Base-by-base conservation (phyloP, 2,888 invertebrate genomes). In the Microplitis manilae region DNA sequence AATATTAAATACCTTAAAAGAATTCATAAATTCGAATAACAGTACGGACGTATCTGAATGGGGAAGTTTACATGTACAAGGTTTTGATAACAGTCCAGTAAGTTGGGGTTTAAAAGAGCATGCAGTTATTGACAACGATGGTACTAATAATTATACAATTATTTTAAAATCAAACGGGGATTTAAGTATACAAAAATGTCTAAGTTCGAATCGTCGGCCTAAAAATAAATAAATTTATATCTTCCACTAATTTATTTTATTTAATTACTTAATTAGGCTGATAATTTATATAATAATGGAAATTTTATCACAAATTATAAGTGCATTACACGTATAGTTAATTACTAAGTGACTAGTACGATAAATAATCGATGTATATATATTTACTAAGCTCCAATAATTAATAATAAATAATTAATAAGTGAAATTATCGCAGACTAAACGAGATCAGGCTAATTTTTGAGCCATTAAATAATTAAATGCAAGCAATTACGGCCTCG, bases 71-170 rank as follows among this genome's bases (percentile, higher is more conserved):
- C 91, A 92, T 81, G 90, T 93, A 6, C 92, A 92, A 83, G 93
- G 93, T 61, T 93, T 92, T 85, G 90, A 90, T 2, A 92, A 93
- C 83, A 87, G 91, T 76, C 92, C 92, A 13, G 86, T 92, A 1
- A 90, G 90, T 76, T 92, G 92, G 91, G 85, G 85, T 76, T 84
- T 89, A 65, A 87, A 90, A 68, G 91, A 92, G 84, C 91, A 92
- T 82, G 87, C 87, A 78, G 92, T 89, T 82, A 89, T 87, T 76
- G 13, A 50, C 50, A 88, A 88, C 0, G 91, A 91, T 82, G 92
- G 92, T 68, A 92, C 92, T 81, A 92, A 92, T 84, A 90, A 90
- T 75, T 91, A 90, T 79, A 88, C 91, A 20, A 81, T 91, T 62
- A 84, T 92, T 75, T 85, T 92, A 79, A 87, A 89, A 78, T 84